Evolutionary conservation across 1,140 invertebrate genomes (phyloP), one percentile per base, ranked within the genome.

Genomic region (Lepeophtheirus salmonis): DNA sequence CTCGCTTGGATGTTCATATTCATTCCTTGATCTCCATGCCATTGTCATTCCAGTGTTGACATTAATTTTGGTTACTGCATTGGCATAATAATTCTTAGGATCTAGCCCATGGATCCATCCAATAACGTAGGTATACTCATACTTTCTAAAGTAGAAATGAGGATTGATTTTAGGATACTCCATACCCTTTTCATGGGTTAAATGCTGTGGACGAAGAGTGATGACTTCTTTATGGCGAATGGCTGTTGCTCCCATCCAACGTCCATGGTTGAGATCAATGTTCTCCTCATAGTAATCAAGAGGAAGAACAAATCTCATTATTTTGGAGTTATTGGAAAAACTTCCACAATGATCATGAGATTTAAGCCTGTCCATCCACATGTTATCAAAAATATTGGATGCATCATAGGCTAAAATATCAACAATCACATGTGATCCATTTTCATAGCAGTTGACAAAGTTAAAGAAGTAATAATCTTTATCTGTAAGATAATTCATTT

Each of bases 31-130:
- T 18, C 26, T 57, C 55, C 55, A 57, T 24, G 55, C 23, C 20
- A 41, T 57, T 17, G 55, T 26, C 55, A 23, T 17, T 17, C 55
- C 55, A 2, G 13, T 57, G 22, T 57, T 23, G 17, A 57, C 25
- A 23, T 57, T 57, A 12, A 57, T 23, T n/a, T 57, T 57, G 22
- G 55, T 57, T 2, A 57, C n/a, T 12, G 55, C 55, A 57, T 57
- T 57, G 23, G 55, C 55, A 57, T 24, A 57, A n/a, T n/a, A 41
- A n/a, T 25, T 25, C 16, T 25, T 24, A 23, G 30, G 30, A 41
- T 57, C 25, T 17, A 57, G 20, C 6, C 20, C 21, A 10, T 57
- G 16, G 17, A 57, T 26, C 55, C 55, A 57, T 13, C 55, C 55
- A 2, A 57, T 41, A 2, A 57, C 55, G 26, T 57, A 57, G 3